Evolutionary conservation across 64 coral and sea anemone species (phyloP), one percentile per base, ranked within the genome.

Genomic region (Exaiptasia diaphana): DNA sequence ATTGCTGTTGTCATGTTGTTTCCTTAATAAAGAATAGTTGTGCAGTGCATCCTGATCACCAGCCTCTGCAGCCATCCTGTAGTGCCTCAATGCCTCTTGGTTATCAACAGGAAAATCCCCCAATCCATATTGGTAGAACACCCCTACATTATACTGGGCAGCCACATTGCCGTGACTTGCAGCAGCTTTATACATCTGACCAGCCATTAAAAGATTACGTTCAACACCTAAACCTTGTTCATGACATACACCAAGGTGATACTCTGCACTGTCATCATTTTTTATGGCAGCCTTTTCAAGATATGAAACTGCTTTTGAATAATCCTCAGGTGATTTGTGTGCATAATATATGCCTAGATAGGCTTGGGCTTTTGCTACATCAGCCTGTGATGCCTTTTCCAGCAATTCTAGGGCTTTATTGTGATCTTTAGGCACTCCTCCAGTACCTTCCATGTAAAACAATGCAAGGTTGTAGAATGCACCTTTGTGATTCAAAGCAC

Each of bases 81-180:
- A 99, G 52, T 74, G 93, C 5, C 95, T 62, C 35, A 82, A 53
- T 32, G 95, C 95, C 67, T 93, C 90, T 8, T 20, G 55, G 53
- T 89, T 92, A 76, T 99, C 77, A 3, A 93, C 85, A 23, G 28
- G 26, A 31, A 89, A 73, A 22, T 71, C 95, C 23, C 95, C 95
- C 23, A 92, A 45, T 6, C 95, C 95, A 56, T 99, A 80, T 24
- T 99, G 83, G 37, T 93, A 85, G 71, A 99, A 99, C 68, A 99
- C 85, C 9, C 89, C 95, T 43, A 92, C 40, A 53, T 99, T 99
- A 34, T 89, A 91, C 78, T 99, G 95, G 3, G 95, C 95, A 10
- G 84, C 70, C 7, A 83, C 82, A 68, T 92, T 90, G 23, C 95
- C 95, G 65, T 93, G 84, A 53, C 81, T 53, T 30, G 95, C 89